Evolutionary conservation across 2,113 vertebrate species (phyloP).

Genomic region (Conger conger): DNA sequence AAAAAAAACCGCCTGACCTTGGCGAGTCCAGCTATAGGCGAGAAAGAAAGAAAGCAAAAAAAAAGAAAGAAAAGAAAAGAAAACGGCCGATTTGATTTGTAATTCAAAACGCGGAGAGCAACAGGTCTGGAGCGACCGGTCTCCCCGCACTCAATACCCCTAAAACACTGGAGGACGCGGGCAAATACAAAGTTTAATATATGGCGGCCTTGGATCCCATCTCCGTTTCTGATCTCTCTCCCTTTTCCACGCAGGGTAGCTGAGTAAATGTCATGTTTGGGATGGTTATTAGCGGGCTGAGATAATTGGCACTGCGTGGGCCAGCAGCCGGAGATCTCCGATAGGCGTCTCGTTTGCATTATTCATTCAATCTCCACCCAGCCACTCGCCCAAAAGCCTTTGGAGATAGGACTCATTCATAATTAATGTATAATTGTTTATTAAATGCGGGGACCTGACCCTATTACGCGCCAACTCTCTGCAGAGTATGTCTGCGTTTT

Average conservation of each 20-base stretch:
- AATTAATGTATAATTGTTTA: conserved; percentile 82
- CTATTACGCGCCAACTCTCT: conserved; percentile 67
- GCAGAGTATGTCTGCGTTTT: conserved; percentile 42
- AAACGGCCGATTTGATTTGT: conserved; percentile 76
- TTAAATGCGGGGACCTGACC: conserved; percentile 77
- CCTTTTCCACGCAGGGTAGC: not conserved
- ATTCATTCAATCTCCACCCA: conserved; percentile 66
- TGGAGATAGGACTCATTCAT: conserved; percentile 70
- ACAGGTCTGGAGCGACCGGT: conserved; percentile 69
- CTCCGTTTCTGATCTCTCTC: conserved; percentile 1
- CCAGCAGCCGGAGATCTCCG: conserved; percentile 59
- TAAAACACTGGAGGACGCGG: conserved; percentile 58
- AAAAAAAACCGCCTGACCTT: conserved; percentile 87
- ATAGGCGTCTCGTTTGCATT: conserved; percentile 69
- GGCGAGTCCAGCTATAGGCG: conserved; percentile 78
- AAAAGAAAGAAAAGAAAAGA: conserved; percentile 73
- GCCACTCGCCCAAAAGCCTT: conserved; percentile 57
- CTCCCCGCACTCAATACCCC: conserved; percentile 54
- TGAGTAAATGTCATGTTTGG: conserved; percentile 42
- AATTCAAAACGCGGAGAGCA: conserved; percentile 79
- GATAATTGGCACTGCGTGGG: conserved; percentile 66
- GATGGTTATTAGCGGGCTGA: conserved; percentile 62
- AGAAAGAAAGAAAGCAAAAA: too few species aligned
- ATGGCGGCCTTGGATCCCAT: conserved; percentile 29
- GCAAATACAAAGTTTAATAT: conserved; percentile 53